Base-by-base conservation (phyloP, 2,797 vertebrate genomes). In the Hemibagrus guttatus region DNA sequence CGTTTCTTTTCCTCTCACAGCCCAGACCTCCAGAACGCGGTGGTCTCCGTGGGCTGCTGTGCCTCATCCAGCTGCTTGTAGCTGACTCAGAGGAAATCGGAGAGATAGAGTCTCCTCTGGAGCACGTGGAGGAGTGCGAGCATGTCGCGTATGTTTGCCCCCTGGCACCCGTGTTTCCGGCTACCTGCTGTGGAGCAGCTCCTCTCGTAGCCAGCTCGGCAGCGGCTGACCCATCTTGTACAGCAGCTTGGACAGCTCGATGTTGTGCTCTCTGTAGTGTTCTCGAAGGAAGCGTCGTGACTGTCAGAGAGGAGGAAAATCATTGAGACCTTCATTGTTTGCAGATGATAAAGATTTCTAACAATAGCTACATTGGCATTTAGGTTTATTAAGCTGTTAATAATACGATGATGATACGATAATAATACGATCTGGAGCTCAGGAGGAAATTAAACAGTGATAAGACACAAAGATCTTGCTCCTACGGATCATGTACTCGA, bases 171-270 rank as follows among this genome's bases (percentile, higher is more conserved):
- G 66, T 79, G 59, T 52, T 52, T 87, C 90, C 28, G 91, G 91
- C 97, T 99, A 99, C 97, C 98, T 99, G 94, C 96, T 98, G 94
- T 97, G 98, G 93, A 99, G 97, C 92, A 99, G 95, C 93, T 99
- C 98, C 92, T 99, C 98, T 90, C 98, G 90, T 88, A 99, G 96
- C 98, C 98, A 99, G 93, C 96, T 97, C 90, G 98, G 98, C 92
- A 99, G 92, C 0, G 97, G 96, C 95, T 99, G 98, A 89, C 97
- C 97, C 96, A 99, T 98, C 91, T 97, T 97, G 93, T 99, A 99
- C 86, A 99, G 97, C 89, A 99, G 95, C 95, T 99, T 99, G 89
- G 98, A 99, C 81, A 99, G 97, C 94, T 99, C 98, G 0, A 99
- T 96, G 93, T 99, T 99, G 93, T 98, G 98, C 96, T 99, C 98